Evolutionary conservation across 2,888 invertebrate species (phyloP).

Genomic region (Ornithoptera alexandrae): DNA sequence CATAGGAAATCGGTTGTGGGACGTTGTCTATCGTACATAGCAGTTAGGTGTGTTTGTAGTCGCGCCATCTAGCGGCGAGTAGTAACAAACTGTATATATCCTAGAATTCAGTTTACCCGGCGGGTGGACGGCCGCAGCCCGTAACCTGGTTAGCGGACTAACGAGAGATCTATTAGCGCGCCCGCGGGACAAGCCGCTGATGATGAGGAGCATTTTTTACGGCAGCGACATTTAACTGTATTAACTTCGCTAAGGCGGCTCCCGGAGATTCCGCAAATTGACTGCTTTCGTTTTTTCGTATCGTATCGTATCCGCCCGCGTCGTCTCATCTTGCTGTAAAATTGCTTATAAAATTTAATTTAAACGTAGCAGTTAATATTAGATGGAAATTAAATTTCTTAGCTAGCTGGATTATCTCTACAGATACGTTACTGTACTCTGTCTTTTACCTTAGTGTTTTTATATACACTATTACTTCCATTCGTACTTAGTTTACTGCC

Average conservation of each 20-base stretch:
- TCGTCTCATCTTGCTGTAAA: constrained; percentile 5
- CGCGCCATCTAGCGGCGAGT: constrained; percentile 31
- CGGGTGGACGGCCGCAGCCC: not conserved
- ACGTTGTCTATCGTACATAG: too few relatives aligned
- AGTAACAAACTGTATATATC: not conserved
- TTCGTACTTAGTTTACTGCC: too few relatives aligned
- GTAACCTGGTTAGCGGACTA: constrained; percentile 21
- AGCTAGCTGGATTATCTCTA: too few relatives aligned
- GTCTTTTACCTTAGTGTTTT: too few relatives aligned
- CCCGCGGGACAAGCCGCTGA: constrained; percentile 28
- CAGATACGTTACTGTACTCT: too few relatives aligned
- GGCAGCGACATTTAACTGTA: constrained; percentile 26
- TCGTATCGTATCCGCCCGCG: not conserved
- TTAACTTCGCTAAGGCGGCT: constrained; percentile 22
- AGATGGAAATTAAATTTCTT: too few relatives aligned
- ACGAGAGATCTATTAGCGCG: constrained; percentile 21
- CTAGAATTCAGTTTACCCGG: not conserved
- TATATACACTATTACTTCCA: too few relatives aligned
- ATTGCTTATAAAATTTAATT: too few relatives aligned
- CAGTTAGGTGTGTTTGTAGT: too few relatives aligned
- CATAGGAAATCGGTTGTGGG: too few relatives aligned
- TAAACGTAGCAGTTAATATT: too few relatives aligned
- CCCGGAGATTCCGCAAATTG: constrained; percentile 8
- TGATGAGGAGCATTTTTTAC: constrained; percentile 17
- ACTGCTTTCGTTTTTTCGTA: constrained; percentile 1